Base-by-base conservation (phyloP, 2,113 vertebrate species). In the Orthochromis indermauri region DNA sequence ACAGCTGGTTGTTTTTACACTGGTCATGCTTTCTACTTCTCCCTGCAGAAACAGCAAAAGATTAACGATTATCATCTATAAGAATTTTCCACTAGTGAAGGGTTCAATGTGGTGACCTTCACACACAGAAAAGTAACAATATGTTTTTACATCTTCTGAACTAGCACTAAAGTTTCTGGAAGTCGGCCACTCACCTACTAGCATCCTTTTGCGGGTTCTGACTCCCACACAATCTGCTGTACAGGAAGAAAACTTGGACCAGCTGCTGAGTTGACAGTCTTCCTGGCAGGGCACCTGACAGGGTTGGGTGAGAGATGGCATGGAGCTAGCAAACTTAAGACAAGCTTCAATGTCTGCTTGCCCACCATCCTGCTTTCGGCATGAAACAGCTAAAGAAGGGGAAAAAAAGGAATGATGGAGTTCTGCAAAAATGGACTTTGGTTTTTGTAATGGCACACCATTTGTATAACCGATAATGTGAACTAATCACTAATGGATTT, bases 1-100 rank as follows among this genome's bases (percentile, higher is more conserved):
- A 98, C 31, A 97, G 17, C 84, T 99, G 98, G 81, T 96, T 96
- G 94, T 99, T 98, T 94, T 97, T 98, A 92, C 98, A 99, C 89
- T 98, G 98, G 10, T 99, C 98, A 12, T 95, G 98, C 92, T 99
- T 99, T 96, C 98, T 99, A 92, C 99, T 99, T 95, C 98, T 99
- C 42, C 99, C 99, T 99, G 91, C 86, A 89, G 73, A 51, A 8
- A 4, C 7, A 73, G 35, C 13, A 85, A 76, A 37, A 17, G 31
- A 47, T 76, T 4, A 84, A 66, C 1, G 0, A 10, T 37, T 54
- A 80, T 16, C 19, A 54, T 79, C 47, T 33, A n/a, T 0, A 51
- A 8, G 3, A 5, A 7, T 10, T 78, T 49, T 31, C 28, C 17
- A 6, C 17, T 33, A n/a, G 28, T 31, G 45, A 79, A 31, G 14